Base-by-base conservation (phyloP, 2,113 vertebrate genomes). In the Misgurnus anguillicaudatus region DNA sequence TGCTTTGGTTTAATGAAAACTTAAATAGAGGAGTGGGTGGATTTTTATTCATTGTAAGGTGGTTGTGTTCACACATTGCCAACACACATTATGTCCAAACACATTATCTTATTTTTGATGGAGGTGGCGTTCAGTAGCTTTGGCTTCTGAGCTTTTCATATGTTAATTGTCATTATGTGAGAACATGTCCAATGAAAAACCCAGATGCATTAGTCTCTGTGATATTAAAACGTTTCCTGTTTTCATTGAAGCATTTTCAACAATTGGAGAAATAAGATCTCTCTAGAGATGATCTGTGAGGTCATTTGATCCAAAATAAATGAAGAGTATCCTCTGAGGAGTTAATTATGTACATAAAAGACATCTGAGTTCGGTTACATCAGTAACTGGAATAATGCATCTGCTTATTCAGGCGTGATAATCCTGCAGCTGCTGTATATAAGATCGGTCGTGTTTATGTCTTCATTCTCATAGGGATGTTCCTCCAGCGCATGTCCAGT, bases 401-500 rank as follows among this genome's bases (percentile, higher is more conserved):
- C n/a, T 21, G 53, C 36, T 73, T 42, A 42, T 74, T 74, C 72
- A 62, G 9, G 19, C 58, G 62, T 74, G 9, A 62, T 53, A 24
- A 45, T 60, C 38, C 6, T 38, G 17, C 69, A 58, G 55, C 6
- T 24, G 14, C 17, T 39, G 17, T 31, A 11, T 24, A 45, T 51
- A 11, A 63, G 13, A 9, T 66, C 9, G 8, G 17, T 83, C 6
- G 55, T 21, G 2, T 67, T 66, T 75, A 51, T 64, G 1, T 47
- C 0, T 58, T 24, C 41, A 16, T 10, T 53, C 67, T 85, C 79
- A 1, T 81, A 92, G 90, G 6, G 61, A 85, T 1, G 82, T 85
- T 10, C 90, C 89, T 11, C 76, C 90, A 0, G 1, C 85, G 4
- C 85, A 84, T 31, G 55, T 88, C 0, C 92, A 92, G 85, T 86